Base-by-base conservation (phyloP, 1,140 invertebrate genomes). In the Danaus melanippus region DNA sequence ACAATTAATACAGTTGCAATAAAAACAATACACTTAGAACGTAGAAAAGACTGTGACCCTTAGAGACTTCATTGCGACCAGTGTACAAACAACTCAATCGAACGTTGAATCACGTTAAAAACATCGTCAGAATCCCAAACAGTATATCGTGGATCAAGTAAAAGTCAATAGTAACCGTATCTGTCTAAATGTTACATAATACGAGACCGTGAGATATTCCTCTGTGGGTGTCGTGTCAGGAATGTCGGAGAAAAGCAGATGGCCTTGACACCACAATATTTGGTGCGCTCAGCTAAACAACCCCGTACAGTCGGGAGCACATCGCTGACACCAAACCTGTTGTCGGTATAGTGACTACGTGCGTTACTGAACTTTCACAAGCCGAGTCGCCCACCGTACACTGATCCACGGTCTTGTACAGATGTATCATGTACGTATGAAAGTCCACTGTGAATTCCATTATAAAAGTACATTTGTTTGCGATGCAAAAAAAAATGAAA, bases 261-360 rank as follows among this genome's bases (percentile, higher is more conserved):
- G 83, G 74, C 83, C 83, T 86, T 86, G 83, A 86, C 81, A 84
- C 67, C 66, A 81, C 79, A 77, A 79, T 76, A 79, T 83, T 85
- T 79, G 78, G 74, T 83, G 66, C 70, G 72, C 71, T 71, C 72
- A 70, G 65, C 78, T 75, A 68, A 79, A 74, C 67, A 64, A 64
- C 67, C 72, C 67, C 69, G 71, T 67, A 63, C 58, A 46, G 21
- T 32, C 21, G 6, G 21, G 5, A 32, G 21, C 21, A 44, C 57
- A 63, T 68, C 45, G 45, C 10, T 12, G 21, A 32, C 21, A 32
- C 55, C 46, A 42, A 56, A 53, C 42, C 46, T 10, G 55, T 60
- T 50, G 65, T 32, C 53, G 50, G 52, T 74, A 71, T 75, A 66
- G 66, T 56, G 68, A 64, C 74, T 68, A 74, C 61, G 64, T 58